Evolutionary conservation across 1,140 invertebrate genomes (phyloP), one percentile per base, ranked within the genome.

Genomic region (Pseudomyrmex cubaensis): DNA sequence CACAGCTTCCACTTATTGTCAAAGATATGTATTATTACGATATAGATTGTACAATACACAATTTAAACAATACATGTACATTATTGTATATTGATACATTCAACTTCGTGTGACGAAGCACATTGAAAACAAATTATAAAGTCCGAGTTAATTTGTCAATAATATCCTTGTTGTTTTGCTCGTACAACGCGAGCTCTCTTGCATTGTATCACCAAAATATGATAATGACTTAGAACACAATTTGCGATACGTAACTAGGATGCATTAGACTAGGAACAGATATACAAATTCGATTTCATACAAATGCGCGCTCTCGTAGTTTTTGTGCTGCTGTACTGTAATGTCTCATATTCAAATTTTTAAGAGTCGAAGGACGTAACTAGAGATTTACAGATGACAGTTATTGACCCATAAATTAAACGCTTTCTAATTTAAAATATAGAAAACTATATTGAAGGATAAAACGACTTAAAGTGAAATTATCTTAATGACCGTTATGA

Each of bases 311-410:
- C 10, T 64, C 22, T 64, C 12, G 4, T 59, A 12, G 4, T 74
- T 62, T 15, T 74, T 15, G 4, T 54, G 35, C 62, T 78, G 9
- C 13, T 57, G 48, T 17, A 54, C 70, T 57, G 44, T 8, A 17
- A 13, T 44, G n/a, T 77, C n/a, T 52, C n/a, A 35, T 22, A 56
- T 77, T 78, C 48, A 78, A 78, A 78, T 78, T 46, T 78, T 15
- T 76, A 15, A 12, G 12, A 8, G 17, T 66, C 12, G 22, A 8
- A 20, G n/a, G 7, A 35, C 48, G 5, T 54, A 66, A 54, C 1
- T 67, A 20, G 1, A 50, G 22, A 66, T 77, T 54, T 66, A 70
- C 20, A 5, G 15, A 78, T 9, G 20, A 25, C 17, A 20, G 20
- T 20, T 15, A 76, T 7, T 73, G 35, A 35, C 12, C 15, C 57